phyloP scores from a whole-genome alignment of 2,797 vertebrate genomes.

The Scomberomorus guttatus region DNA sequence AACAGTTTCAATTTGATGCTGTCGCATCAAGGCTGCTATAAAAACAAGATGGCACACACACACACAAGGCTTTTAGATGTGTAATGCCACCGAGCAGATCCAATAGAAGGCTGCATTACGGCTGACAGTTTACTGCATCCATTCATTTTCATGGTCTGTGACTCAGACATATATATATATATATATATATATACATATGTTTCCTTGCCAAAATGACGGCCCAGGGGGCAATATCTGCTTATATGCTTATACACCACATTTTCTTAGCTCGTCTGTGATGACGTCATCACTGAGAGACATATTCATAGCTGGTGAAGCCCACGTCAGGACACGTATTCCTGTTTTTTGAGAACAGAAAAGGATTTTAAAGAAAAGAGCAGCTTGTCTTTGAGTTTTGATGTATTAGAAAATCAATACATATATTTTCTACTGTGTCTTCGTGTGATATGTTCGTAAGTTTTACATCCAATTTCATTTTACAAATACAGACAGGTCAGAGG shows the following conservation, averaged over 20 bases:
- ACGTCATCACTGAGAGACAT: constrained; percentile 20
- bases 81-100: constrained; percentile 42
- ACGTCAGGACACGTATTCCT: constrained; percentile 17
- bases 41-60: constrained; percentile 15
- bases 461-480: too few species aligned
- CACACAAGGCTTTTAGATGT: constrained; percentile 26
- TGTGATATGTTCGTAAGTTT: too few species aligned
- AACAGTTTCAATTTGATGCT: too few species aligned
- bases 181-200: neutral
- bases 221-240: constrained; percentile 23
- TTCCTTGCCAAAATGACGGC: constrained; percentile 40
- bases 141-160: constrained; percentile 52
- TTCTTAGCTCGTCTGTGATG: constrained; percentile 18
- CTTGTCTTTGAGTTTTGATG: neutral
- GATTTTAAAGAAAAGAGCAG: neutral
- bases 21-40: constrained; percentile 5
- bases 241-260: neutral
- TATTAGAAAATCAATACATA: neutral
- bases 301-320: constrained; percentile 14
- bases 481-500: too few species aligned
- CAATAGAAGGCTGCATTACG: constrained; percentile 18
- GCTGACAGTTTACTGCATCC: constrained; percentile 27
- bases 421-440: neutral
- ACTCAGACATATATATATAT: constrained; percentile 29
- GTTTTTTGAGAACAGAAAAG: constrained; percentile 8